Conservation (phyloP, 2,797 vertebrate genomes). For the Prunella strophiata region DNA sequence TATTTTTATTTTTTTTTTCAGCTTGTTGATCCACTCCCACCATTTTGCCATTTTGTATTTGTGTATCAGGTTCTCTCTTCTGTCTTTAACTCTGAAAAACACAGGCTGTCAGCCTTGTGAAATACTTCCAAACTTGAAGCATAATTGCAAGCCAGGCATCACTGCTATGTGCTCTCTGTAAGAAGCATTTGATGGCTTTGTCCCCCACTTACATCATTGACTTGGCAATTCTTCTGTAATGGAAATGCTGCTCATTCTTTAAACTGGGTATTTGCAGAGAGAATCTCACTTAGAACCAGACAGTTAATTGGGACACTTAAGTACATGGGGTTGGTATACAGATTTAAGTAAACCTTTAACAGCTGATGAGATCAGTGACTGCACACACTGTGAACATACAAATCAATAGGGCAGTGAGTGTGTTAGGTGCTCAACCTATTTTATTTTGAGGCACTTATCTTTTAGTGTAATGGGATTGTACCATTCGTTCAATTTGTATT, state of each 20-base stretch:
- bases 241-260: not conserved
- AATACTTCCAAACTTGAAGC: not conserved
- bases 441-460: constrained; percentile 27
- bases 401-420: not conserved
- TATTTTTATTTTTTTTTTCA: not conserved
- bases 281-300: not conserved
- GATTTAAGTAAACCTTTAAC: not conserved
- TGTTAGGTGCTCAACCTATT: not conserved
- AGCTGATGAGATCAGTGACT: not conserved
- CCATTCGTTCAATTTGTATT: not conserved
- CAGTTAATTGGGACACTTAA: not conserved
- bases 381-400: not conserved
- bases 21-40: not conserved
- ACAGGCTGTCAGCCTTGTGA: not conserved
- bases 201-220: not conserved
- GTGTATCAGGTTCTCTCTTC: not conserved
- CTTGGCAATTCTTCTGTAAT: not conserved
- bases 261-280: not conserved
- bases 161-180: not conserved
- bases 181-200: not conserved
- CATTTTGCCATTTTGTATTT: not conserved
- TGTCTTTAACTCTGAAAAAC: not conserved
- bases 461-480: not conserved
- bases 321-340: not conserved
- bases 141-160: not conserved